Evolutionary conservation across 2,797 vertebrate species (phyloP), one percentile per base, ranked within the genome.

Genomic region (Myotis vivesi): DNA sequence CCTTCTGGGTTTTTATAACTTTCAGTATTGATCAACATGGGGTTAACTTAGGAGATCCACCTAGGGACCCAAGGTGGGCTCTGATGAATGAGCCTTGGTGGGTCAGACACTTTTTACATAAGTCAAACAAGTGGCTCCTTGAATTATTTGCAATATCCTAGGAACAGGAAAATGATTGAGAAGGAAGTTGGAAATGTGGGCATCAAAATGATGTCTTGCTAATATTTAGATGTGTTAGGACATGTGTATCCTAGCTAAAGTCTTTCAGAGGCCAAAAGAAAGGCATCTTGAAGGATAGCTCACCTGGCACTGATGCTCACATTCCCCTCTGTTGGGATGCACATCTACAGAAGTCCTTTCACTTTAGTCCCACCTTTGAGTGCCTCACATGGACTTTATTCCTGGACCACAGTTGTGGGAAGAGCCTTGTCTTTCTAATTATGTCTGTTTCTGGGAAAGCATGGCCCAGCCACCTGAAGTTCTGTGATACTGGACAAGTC

Each of bases 121-220:
- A 91, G 23, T 55, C n/a, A 76, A 59, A 90, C 3, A 87, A 55
- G 16, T 75, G 71, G 3, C 10, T 92, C 55, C 36, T 87, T 87
- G 20, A 90, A 71, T 92, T 88, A 41, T 57, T 76, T 3, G 41
- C 10, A 55, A n/a, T 81, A 17, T 80, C 46, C n/a, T 83, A 79
- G 79, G 36, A 75, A 91, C 30, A 96, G 23, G n/a, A 94, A 94
- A 49, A 57, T 66, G 49, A 76, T 13, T 86, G 79, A 92, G 19
- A 84, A 80, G 12, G 23, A 87, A 84, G 4, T 30, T 88, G 77
- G 86, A 94, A 85, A 79, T 55, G 1, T 75, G 20, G 80, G 12
- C 33, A 79, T 59, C 19, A 72, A 94, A 94, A 51, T 46, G 8
- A 62, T 83, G 28, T 2, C 36, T 85, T 62, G 41, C 36, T 79